Base-by-base conservation (phyloP, 2,113 vertebrate genomes). In the Mirza zaza region DNA sequence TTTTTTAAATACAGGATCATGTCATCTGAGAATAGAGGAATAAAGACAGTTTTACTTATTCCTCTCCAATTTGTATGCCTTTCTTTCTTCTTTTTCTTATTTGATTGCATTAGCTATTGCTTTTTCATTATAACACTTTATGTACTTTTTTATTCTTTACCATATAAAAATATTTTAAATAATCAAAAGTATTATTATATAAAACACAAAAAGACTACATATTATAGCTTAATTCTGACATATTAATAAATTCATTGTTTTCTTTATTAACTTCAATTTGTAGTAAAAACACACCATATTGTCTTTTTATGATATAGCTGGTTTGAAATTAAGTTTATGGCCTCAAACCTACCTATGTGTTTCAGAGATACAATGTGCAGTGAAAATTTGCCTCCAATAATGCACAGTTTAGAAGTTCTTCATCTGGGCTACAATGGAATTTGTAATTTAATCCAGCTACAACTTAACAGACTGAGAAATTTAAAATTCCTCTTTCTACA, bases 361-460 rank as follows among this genome's bases (percentile, higher is more conserved):
- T 98, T 94, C 97, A 99, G 99, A 98, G 99, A 99, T 89, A 83
- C 95, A 89, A 95, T 91, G 50, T 97, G 85, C 89, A 95, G n/a
- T 94, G 98, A 98, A 98, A 98, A 98, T 87, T 97, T 99, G 89
- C 97, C 99, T 92, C 98, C 99, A 34, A 98, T 99, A 97, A 99
- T 99, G 99, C 98, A 98, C 81, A 99, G 98, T 98, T 98, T 99
- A 97, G 99, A 99, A 98, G 99, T 99, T 97, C 99, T 99, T 97
- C 99, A 99, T 98, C 97, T 99, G 97, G 98, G 98, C 95, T 98
- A 99, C 98, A 99, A 99, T 97, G 98, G 99, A 97, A 99, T 99
- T 98, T 99, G 98, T 97, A 99, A 98, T 98, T 98, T 99, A 98
- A 98, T 98, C 96, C 98, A 98, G 90, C 98, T 99, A 83, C 98